Evolutionary conservation across 2,888 invertebrate species (phyloP), one percentile per base, ranked within the genome.

Genomic region (Hyalella azteca): DNA sequence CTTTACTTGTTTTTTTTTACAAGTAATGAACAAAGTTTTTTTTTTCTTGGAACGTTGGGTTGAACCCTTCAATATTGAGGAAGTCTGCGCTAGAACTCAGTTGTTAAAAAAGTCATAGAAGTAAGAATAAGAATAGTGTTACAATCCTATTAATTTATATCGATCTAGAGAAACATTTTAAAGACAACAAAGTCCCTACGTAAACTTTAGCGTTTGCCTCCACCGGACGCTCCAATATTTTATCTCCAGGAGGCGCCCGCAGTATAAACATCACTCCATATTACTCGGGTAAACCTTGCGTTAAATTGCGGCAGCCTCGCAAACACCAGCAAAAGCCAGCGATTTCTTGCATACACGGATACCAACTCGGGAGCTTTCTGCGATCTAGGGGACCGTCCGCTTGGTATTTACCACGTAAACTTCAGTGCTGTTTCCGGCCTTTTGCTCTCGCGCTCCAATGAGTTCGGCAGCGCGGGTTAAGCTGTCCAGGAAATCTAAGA

Each of bases 291-390:
- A 66, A 66, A 66, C 66, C 66, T 66, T 32, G 36, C 19, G 66
- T 19, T 36, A 66, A 66, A 66, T 66, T 66, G 66, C 66, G 19
- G n/a, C 36, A 32, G 36, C 36, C 66, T 29, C 36, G 29, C 66
- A 66, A 66, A 66, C 66, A 66, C 32, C 66, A 66, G 66, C 36
- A 66, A 66, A 66, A 66, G 66, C 66, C 36, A 19, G 36, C n/a
- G 66, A 36, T 66, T 66, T 66, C 36, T 66, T 66, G 66, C 54
- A n/a, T n/a, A n/a, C n/a, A n/a, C n/a, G n/a, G n/a, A n/a, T n/a
- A n/a, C n/a, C n/a, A n/a, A n/a, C n/a, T n/a, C n/a, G n/a, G n/a
- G n/a, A n/a, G n/a, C n/a, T n/a, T n/a, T n/a, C n/a, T n/a, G n/a
- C n/a, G n/a, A n/a, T n/a, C n/a, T n/a, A 54, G 54, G 22, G 54